Conservation (phyloP, 2,888 invertebrate species). For the Lasioglossum figueresi region DNA sequence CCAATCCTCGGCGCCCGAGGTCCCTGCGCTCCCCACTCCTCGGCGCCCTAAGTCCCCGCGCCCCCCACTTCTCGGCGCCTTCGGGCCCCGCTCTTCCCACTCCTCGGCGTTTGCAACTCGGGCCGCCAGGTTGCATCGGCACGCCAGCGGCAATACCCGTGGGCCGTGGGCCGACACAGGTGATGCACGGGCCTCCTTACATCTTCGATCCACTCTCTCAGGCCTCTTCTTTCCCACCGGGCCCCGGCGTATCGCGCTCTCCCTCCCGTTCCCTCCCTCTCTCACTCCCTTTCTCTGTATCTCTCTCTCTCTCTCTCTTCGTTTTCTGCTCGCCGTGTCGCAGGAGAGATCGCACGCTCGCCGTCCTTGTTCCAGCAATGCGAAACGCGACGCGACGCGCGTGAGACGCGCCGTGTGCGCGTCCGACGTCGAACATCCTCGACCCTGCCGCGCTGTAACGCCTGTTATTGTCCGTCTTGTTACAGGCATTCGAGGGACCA, state of each 20-base stretch:
- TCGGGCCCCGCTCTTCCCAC: constrained; percentile 41
- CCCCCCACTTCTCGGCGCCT: constrained; percentile 10
- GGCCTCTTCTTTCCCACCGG: constrained; percentile 75
- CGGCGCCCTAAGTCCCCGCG: neutral
- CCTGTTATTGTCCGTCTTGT: constrained; percentile 72
- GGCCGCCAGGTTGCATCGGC: constrained; percentile 65
- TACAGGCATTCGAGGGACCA: constrained; percentile 51
- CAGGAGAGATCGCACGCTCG: constrained; percentile 39
- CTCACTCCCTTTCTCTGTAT: neutral
- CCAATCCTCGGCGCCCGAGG: constrained; percentile 2
- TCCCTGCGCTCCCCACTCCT: constrained; percentile 37
- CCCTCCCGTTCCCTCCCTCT: constrained; percentile 22
- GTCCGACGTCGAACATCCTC: constrained; percentile 63
- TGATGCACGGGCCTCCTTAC: constrained; percentile 78
- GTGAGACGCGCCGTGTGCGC: constrained; percentile 54
- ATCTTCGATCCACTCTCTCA: constrained; percentile 76
- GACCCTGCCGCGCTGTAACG: constrained; percentile 66
- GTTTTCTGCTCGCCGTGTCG: constrained; percentile 46
- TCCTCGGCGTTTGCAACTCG: constrained; percentile 24
- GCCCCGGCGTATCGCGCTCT: constrained; percentile 56
- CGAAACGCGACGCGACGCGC: constrained; percentile 27
- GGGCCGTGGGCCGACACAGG: constrained; percentile 77
- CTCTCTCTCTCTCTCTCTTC: constrained; percentile 1
- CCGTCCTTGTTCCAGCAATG: constrained; percentile 13
- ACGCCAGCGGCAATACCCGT: constrained; percentile 76